These are phyloP conservation scores for Oceanites oceanicus DNA, from an alignment of 2,113 vertebrate species.

Conservation along the genomic window DNA sequence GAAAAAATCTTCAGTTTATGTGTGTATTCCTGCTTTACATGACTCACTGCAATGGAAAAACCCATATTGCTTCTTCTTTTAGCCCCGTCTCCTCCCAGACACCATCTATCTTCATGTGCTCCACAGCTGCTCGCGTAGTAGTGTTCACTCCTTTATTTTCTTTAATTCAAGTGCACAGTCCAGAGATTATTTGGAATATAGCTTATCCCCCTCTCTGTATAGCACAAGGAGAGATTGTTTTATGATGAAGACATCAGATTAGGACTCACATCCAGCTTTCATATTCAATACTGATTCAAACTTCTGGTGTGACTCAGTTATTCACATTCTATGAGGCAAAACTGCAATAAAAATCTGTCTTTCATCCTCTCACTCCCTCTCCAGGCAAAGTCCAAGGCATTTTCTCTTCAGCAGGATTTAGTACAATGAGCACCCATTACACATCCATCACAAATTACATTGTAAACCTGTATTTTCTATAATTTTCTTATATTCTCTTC, in stretches of 20 bases:
- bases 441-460: not conserved
- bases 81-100: not conserved
- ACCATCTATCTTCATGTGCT: not conserved
- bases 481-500: not conserved
- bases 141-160: not conserved
- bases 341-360: not conserved
- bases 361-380: not conserved
- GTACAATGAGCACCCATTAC: not conserved
- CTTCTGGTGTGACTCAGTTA: not conserved
- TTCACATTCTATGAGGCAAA: not conserved
- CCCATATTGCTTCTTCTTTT: not conserved
- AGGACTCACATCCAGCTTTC: not conserved
- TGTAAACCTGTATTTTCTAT: not conserved
- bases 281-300: not conserved
- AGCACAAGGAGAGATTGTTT: not conserved
- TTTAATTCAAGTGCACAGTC: not conserved
- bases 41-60: conserved; percentile 11
- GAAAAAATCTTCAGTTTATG: not conserved
- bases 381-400: not conserved
- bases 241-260: not conserved
- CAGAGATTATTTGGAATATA: not conserved
- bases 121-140: fast-evolving
- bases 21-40: not conserved
- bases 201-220: not conserved
- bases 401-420: not conserved